phyloP scores from a whole-genome alignment of 1,140 invertebrate species.

The Chironomus tepperi region DNA sequence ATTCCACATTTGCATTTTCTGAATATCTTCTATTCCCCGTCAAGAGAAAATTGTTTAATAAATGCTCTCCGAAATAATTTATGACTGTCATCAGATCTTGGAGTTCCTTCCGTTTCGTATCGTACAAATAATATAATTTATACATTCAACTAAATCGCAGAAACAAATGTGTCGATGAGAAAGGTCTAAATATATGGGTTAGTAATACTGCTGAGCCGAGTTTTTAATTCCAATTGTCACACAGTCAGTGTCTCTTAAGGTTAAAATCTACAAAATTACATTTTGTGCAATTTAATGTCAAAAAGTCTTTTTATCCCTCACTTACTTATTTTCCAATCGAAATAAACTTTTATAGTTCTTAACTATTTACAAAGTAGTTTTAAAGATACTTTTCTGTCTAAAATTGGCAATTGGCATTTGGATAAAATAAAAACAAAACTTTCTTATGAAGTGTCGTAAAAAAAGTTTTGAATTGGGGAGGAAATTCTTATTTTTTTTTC shows the following conservation, averaged over 20 bases:
- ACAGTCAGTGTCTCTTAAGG: too few relatives aligned
- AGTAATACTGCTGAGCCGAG: background rate
- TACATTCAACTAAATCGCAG: background rate
- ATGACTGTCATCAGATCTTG: slow-evolving; percentile 16
- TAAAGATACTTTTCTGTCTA: background rate
- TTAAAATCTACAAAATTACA: too few relatives aligned
- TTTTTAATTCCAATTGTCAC: too few relatives aligned
- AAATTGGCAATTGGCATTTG: background rate
- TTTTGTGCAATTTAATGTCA: too few relatives aligned
- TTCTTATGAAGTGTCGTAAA: background rate
- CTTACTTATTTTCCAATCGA: background rate
- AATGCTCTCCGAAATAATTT: slow-evolving; percentile 7
- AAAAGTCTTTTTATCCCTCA: too few relatives aligned
- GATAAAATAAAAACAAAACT: background rate
- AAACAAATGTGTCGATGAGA: background rate
- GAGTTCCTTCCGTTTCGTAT: slow-evolving; percentile 6
- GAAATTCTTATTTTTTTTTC: background rate
- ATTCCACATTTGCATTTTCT: slow-evolving; percentile 23
- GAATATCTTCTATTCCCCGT: background rate
- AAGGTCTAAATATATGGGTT: background rate
- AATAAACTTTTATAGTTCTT: background rate
- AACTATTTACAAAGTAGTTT: background rate
- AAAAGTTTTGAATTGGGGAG: slow-evolving; percentile 12
- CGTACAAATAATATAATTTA: slow-evolving; percentile 2
- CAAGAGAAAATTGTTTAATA: slow-evolving; percentile 23